These are phyloP conservation scores for Tadarida brasiliensis DNA, from an alignment of 2,797 vertebrate species.

Conservation along the genomic window DNA sequence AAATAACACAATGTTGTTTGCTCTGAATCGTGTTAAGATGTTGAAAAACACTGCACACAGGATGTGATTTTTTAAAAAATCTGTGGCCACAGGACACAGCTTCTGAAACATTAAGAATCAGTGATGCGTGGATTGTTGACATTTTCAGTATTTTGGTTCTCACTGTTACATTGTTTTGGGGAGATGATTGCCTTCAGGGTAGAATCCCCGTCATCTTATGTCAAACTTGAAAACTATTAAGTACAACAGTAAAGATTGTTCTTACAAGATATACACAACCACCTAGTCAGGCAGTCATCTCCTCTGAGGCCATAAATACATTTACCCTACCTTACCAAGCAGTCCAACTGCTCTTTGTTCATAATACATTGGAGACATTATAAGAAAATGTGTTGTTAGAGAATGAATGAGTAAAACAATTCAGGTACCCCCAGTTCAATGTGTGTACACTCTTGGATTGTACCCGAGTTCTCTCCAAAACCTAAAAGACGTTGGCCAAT, in stretches of 20 bases:
- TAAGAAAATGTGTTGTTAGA: background rate
- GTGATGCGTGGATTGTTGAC: conserved; percentile 32
- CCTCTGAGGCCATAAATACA: background rate
- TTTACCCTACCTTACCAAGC: background rate
- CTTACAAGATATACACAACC: background rate
- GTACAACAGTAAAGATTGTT: background rate
- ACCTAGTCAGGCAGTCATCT: background rate
- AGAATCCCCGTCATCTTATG: conserved; percentile 65
- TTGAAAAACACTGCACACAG: background rate
- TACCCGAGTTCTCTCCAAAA: background rate
- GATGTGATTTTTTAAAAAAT: background rate
- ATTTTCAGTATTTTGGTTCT: conserved; percentile 43
- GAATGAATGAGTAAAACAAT: background rate
- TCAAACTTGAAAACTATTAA: conserved; percentile 52
- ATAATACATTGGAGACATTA: background rate
- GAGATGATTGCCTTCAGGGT: conserved; percentile 50
- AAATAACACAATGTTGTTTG: background rate
- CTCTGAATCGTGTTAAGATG: background rate
- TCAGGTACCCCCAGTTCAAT: background rate
- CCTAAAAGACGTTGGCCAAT: background rate
- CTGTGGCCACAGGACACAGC: background rate
- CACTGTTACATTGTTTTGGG: conserved; percentile 19
- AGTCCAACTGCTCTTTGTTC: background rate
- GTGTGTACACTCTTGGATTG: background rate
- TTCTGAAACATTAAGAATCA: conserved; percentile 36